Percentiles rank a stretch among this genome's conserved stretches.
Evolutionary conservation across 2,113 vertebrate genomes (phyloP).

Genomic region (Gnathonemus echidnorhynchus): DNA sequence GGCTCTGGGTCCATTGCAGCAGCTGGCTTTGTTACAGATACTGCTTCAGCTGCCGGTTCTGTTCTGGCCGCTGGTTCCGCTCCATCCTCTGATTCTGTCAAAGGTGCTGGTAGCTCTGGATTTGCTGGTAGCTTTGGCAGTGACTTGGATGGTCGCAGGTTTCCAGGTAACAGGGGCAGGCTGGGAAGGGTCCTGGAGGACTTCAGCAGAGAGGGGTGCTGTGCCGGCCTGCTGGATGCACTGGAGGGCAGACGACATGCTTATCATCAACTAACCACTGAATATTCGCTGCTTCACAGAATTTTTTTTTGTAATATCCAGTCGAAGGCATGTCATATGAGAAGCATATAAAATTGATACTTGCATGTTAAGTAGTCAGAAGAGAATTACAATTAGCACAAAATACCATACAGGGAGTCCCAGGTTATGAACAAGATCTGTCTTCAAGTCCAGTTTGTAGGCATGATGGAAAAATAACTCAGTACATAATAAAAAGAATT

Average conservation of each 20-base stretch:
- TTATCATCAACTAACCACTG: background rate
- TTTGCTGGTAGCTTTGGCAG: conserved; percentile 49
- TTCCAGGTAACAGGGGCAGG: conserved; percentile 70
- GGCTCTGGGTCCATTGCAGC: conserved; percentile 44
- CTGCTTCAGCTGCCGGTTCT: background rate
- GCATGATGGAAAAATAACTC: no score
- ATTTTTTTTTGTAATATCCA: background rate
- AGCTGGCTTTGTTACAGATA: conserved; percentile 16
- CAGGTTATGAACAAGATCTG: no score
- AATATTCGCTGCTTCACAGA: background rate
- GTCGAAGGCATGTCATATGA: background rate
- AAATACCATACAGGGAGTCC: background rate
- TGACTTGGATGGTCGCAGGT: conserved; percentile 72
- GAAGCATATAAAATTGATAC: background rate
- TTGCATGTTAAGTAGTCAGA: background rate
- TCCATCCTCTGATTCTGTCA: background rate
- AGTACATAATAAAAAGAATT: no score
- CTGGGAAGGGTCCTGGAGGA: conserved; percentile 58
- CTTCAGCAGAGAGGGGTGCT: conserved; percentile 70
- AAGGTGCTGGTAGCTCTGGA: conserved; percentile 1
- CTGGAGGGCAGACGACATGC: conserved; percentile 18
- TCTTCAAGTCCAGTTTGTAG: no score
- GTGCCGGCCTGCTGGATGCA: conserved; percentile 62
- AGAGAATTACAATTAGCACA: background rate
- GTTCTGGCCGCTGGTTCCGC: background rate